Conservation (phyloP, 1,140 invertebrate genomes). For the Danaus melanippus region DNA sequence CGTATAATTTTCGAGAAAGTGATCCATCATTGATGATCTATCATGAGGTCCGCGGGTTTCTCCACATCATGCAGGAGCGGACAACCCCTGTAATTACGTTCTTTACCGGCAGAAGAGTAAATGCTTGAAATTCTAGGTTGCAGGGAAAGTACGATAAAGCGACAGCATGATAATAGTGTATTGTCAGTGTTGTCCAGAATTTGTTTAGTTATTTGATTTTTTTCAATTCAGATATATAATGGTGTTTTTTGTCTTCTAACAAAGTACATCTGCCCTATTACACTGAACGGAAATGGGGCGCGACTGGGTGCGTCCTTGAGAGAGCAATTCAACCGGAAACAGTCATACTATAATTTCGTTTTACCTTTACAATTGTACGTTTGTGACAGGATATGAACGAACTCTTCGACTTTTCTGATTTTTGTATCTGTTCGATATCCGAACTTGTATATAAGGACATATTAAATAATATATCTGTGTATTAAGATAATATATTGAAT, state of each 20-base stretch:
- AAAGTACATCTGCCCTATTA: slow-evolving; percentile 20
- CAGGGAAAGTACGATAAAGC: slow-evolving; percentile 61
- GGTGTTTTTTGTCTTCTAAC: slow-evolving; percentile 32
- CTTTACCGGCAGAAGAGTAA: slow-evolving; percentile 65
- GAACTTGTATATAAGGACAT: no score
- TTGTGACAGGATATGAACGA: background rate
- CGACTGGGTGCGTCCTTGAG: slow-evolving; percentile 56
- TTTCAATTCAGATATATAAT: slow-evolving; percentile 10
- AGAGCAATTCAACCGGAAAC: slow-evolving; percentile 46
- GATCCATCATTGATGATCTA: slow-evolving; percentile 58
- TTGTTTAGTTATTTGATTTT: no score
- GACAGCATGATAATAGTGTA: slow-evolving; percentile 65
- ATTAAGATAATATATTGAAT: no score
- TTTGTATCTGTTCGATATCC: no score
- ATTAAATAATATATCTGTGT: no score
- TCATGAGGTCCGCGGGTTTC: slow-evolving; percentile 37
- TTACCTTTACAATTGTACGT: slow-evolving; percentile 19
- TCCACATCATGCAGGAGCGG: slow-evolving; percentile 25
- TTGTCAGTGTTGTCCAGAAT: slow-evolving; percentile 21
- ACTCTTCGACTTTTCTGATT: background rate
- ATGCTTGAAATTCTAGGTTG: slow-evolving; percentile 61
- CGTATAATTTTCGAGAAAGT: slow-evolving; percentile 65
- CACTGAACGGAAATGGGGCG: slow-evolving; percentile 52
- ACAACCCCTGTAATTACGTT: slow-evolving; percentile 59
- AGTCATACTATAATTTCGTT: slow-evolving; percentile 38